Base-by-base conservation (phyloP, 1,140 invertebrate species). In the Cephus cinctus region DNA sequence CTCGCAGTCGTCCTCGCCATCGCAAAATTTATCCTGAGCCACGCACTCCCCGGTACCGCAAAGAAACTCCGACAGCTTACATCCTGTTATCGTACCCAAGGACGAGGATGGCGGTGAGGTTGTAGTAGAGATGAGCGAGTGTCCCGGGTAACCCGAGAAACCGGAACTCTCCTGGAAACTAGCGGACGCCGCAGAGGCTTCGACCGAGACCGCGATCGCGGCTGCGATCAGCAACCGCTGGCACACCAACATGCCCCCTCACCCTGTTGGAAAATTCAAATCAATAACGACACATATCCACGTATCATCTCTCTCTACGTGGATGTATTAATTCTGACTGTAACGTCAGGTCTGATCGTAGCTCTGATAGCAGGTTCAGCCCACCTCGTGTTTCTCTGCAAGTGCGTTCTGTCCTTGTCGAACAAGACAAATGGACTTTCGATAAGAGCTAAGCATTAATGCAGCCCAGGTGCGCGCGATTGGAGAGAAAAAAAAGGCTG, bases 1-100 rank as follows among this genome's bases (percentile, higher is more conserved):
- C 2, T 81, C 80, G 63, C 89, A 92, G 69, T 92, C 87, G 57
- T 88, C 82, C 46, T 84, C 79, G 4, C 88, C 88, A 65, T 92
- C 87, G 69, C 89, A 90, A 71, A 81, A 89, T 57, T 84, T 84
- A 70, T 89, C 87, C 60, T 86, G 76, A 5, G 84, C 81, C 53
- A 90, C 80, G 72, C 89, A 92, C 55, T 83, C 80, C 25, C 84
- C 84, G 21, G 83, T 85, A 57, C 81, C 81, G 71, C 87, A 89
- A 43, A 78, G 76, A 61, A 75, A 82, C 62, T 85, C 81, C 22
- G 82, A 84, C 15, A 78, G 67, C 41, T 75, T 72, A 63, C 82
- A 83, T 50, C 56, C 50, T 16, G 34, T 35, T 42, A 18, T 21
- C 21, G 39, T 11, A 42, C 27, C 22, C 45, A 40, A 19, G 18